phyloP scores from a whole-genome alignment of 1,140 invertebrate genomes.

The Euura lappo region DNA sequence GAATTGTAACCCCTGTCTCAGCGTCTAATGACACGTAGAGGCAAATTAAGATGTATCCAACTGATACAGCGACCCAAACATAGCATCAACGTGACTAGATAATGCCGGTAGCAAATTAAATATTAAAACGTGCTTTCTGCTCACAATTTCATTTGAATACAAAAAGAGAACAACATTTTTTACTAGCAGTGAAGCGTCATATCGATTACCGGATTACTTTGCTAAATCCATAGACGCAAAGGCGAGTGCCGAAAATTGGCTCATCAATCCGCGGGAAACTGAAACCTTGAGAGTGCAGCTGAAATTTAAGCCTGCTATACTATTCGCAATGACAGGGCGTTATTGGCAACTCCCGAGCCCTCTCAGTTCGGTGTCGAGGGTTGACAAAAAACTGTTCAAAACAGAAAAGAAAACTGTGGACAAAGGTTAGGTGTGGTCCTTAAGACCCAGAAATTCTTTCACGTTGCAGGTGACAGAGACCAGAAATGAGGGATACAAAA shows the following conservation, averaged over 20 bases:
- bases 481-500: too few relatives aligned
- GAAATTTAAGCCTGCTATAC: not conserved
- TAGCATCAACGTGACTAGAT: too few relatives aligned
- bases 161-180: too few relatives aligned
- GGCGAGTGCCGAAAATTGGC: too few relatives aligned
- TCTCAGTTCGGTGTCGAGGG: not conserved
- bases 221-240: too few relatives aligned
- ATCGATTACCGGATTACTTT: too few relatives aligned
- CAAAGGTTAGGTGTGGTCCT: not conserved
- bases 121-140: too few relatives aligned
- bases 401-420: not conserved
- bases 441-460: not conserved
- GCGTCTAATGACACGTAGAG: not conserved
- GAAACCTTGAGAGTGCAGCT: not conserved
- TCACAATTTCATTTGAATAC: too few relatives aligned
- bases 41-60: not conserved
- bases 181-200: not conserved
- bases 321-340: not conserved
- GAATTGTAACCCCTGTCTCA: not conserved
- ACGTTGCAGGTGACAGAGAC: not conserved
- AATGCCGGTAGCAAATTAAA: too few relatives aligned
- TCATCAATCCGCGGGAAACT: not conserved
- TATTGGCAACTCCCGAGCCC: not conserved
- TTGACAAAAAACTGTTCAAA: not conserved
- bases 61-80: not conserved